These are phyloP conservation scores for Tympanuchus pallidicinctus DNA, from an alignment of 2,113 vertebrate genomes.

Conservation along the genomic window DNA sequence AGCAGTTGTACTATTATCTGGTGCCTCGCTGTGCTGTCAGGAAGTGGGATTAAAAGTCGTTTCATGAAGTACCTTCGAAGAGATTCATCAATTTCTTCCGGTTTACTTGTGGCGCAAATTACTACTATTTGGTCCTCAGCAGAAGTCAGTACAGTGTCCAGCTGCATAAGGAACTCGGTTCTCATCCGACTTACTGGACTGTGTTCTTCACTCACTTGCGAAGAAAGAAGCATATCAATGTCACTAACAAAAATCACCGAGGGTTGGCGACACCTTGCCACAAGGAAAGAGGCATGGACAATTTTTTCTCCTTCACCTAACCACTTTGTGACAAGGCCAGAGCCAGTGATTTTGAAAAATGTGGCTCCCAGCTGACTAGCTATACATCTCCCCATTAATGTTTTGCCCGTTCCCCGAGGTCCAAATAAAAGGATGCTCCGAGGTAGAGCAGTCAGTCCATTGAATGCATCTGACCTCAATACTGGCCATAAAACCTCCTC, in stretches of 20 bases:
- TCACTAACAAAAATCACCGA: constrained; percentile 97
- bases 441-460: constrained; percentile 92
- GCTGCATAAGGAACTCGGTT: constrained; percentile 96
- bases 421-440: constrained; percentile 98
- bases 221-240: constrained; percentile 93
- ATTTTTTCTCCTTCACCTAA: constrained; percentile 95
- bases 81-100: constrained; percentile 97
- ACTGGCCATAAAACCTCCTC: constrained; percentile 99
- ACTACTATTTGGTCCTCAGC: constrained; percentile 96
- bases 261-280: constrained; percentile 96
- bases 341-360: constrained; percentile 91
- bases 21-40: constrained; percentile 95
- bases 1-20: constrained; percentile 99
- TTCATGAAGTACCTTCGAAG: constrained; percentile 98
- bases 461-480: constrained; percentile 96
- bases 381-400: constrained; percentile 93
- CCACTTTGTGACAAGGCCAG: constrained; percentile 95
- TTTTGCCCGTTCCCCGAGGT: constrained; percentile 97
- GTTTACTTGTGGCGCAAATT: constrained; percentile 98
- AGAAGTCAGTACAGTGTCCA: constrained; percentile 94
- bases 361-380: constrained; percentile 96
- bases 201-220: constrained; percentile 92
- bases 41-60: constrained; percentile 97
- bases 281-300: constrained; percentile 93
- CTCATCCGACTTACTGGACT: constrained; percentile 94